A percentile compares a stretch with the other conserved stretches of the same genome.
phyloP scores from a whole-genome alignment of 2,113 vertebrate genomes.

The Condylura cristata region DNA sequence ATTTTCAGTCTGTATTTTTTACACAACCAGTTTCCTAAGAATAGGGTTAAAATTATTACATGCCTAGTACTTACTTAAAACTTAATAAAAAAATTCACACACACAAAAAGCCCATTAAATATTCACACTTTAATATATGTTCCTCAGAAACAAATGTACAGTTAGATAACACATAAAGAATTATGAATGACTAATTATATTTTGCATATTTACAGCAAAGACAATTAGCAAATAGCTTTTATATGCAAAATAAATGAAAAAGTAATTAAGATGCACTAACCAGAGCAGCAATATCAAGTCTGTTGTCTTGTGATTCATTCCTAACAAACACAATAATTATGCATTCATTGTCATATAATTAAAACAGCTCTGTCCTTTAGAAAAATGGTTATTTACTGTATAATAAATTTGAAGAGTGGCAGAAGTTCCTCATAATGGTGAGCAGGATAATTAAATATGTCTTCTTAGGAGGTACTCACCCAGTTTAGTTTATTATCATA shows the following conservation, averaged over 20 bases:
- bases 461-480: constrained; percentile 83
- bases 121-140: constrained; percentile 91
- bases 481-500: constrained; percentile 85
- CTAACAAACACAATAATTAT: constrained; percentile 94
- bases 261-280: constrained; percentile 94
- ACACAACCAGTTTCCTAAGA: constrained; percentile 81
- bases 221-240: constrained; percentile 94
- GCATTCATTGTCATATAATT: constrained; percentile 94
- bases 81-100: constrained; percentile 81
- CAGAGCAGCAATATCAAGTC: constrained; percentile 91
- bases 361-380: constrained; percentile 93
- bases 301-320: constrained; percentile 92
- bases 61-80: constrained; percentile 86
- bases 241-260: constrained; percentile 95
- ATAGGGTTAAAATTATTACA: constrained; percentile 83
- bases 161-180: constrained; percentile 93
- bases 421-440: constrained; percentile 90
- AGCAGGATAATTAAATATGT: constrained; percentile 90
- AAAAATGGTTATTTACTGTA: constrained; percentile 91
- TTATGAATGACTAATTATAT: constrained; percentile 93
- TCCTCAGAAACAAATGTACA: constrained; percentile 91
- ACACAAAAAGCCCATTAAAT: constrained; percentile 87
- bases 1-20: constrained; percentile 78
- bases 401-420: constrained; percentile 90
- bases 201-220: constrained; percentile 93